These are phyloP conservation scores for human DNA, from an alignment of 2,113 vertebrate genomes.

Conservation along the genomic window DNA sequence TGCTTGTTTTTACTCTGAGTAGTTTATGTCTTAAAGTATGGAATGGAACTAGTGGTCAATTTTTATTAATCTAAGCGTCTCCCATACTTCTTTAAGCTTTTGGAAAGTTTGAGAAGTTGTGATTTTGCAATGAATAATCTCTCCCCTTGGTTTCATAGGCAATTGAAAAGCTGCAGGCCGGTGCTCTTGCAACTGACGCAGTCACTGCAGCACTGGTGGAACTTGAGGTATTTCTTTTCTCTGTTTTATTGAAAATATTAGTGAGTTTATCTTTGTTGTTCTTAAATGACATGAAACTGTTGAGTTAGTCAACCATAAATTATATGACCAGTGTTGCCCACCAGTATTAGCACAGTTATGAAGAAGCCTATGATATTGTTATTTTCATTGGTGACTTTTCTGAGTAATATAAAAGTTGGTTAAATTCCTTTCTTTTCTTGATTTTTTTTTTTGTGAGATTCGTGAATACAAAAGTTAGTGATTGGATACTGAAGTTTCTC, in stretches of 20 bases:
- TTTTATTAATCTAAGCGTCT: slow-evolving; percentile 33
- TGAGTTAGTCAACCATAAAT: slow-evolving; percentile 34
- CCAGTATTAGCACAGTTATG: background rate
- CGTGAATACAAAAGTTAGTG: slow-evolving; percentile 43
- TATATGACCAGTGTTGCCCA: slow-evolving; percentile 11
- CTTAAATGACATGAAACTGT: slow-evolving; percentile 16
- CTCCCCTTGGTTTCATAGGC: slow-evolving; percentile 87
- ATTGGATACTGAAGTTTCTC: background rate
- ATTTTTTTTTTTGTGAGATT: background rate
- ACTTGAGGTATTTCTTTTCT: slow-evolving; percentile 91
- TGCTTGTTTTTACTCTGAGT: slow-evolving; percentile 43
- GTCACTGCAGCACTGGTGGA: slow-evolving; percentile 97
- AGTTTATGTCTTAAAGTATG: background rate
- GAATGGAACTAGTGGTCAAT: background rate
- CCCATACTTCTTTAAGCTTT: background rate
- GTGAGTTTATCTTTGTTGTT: slow-evolving; percentile 30
- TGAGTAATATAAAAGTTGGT: slow-evolving; percentile 25
- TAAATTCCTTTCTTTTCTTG: background rate
- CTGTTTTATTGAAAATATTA: slow-evolving; percentile 57
- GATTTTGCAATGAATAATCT: slow-evolving; percentile 50
- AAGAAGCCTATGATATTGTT: background rate
- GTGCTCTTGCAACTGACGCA: slow-evolving; percentile 95
- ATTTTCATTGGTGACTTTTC: slow-evolving; percentile 44
- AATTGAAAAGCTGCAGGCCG: slow-evolving; percentile 95
- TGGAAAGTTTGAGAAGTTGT: slow-evolving; percentile 30